These are phyloP conservation scores for Notolabrus celidotus DNA, from an alignment of 2,797 vertebrate species.

Conservation along the genomic window DNA sequence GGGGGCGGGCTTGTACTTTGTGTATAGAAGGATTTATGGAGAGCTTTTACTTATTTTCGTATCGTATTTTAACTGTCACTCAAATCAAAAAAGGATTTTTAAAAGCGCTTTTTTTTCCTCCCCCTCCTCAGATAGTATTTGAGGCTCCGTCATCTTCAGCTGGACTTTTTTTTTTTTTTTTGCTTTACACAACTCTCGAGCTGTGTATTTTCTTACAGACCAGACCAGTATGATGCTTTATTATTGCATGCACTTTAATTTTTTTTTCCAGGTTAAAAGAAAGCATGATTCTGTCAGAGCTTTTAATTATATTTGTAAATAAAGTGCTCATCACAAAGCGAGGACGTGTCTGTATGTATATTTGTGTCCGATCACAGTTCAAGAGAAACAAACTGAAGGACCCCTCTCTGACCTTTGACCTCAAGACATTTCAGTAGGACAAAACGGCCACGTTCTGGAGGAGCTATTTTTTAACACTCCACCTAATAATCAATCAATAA, in stretches of 20 bases:
- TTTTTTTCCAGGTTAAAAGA: slow-evolving; percentile 92
- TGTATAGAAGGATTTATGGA: slow-evolving; percentile 99
- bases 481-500: too few relatives aligned
- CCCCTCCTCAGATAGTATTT: slow-evolving; percentile 82
- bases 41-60: slow-evolving; percentile 99
- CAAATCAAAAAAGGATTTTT: slow-evolving; percentile 85
- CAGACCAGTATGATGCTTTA: slow-evolving; percentile 91
- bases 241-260: slow-evolving; percentile 99
- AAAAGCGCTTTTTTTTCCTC: slow-evolving; percentile 83
- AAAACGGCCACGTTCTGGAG: too few relatives aligned
- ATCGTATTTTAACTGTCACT: slow-evolving; percentile 99
- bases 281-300: slow-evolving; percentile 98
- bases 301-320: slow-evolving; percentile 99
- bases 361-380: not conserved
- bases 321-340: slow-evolving; percentile 94
- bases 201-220: slow-evolving; percentile 95
- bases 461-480: too few relatives aligned
- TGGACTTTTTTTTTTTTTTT: slow-evolving; percentile 78
- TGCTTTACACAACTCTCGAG: slow-evolving; percentile 93
- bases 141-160: slow-evolving; percentile 83
- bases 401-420: too few relatives aligned
- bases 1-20: slow-evolving; percentile 93
- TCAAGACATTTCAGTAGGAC: too few relatives aligned
- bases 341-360: slow-evolving; percentile 7
- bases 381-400: too few relatives aligned